Evolutionary conservation across 2,797 vertebrate genomes (phyloP), one percentile per base, ranked within the genome.

Genomic region (Okamejei kenojei): DNA sequence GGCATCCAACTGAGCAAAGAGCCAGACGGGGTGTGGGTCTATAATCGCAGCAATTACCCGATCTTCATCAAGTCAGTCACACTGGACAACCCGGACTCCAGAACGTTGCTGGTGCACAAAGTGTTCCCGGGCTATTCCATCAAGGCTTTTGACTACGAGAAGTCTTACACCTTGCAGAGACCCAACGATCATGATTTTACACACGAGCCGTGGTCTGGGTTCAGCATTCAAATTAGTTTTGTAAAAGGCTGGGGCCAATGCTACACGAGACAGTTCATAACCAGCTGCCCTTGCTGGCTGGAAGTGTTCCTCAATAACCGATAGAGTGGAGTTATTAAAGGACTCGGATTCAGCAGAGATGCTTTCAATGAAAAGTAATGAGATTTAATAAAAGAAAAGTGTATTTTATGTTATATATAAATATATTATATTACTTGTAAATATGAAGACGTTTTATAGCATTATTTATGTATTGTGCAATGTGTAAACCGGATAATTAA

Each of bases 401-500:
- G 98, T 98, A 99, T 99, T 99, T 99, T 99, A 99, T 99, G 98
- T 99, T 98, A 98, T 99, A 99, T 99, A 99, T 99, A 98, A 98
- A 99, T 99, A 99, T 99, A 99, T 99, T 99, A 99, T 93, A 93
- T 99, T 99, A 99, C 98, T 98, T 99, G 98, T 99, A 99, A 99
- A 99, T 99, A 99, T 95, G 97, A 98, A 99, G 98, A 98, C 97
- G 96, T 99, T 99, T 99, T 99, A 99, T 99, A 99, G 98, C 97
- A 98, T 99, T 99, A 99, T 99, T 99, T 99, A 99, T 99, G 98
- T 99, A 99, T 98, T 99, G 98, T 99, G 98, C 98, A 99, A 99
- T 99, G 98, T 99, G 98, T 99, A 98, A 98, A 99, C 96, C 96
- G 98, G 97, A 96, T 96, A 96, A 93, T 97, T 96, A 97, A 98